Base-by-base conservation (phyloP, 2,113 vertebrate genomes). In the Pyxicephalus adspersus region DNA sequence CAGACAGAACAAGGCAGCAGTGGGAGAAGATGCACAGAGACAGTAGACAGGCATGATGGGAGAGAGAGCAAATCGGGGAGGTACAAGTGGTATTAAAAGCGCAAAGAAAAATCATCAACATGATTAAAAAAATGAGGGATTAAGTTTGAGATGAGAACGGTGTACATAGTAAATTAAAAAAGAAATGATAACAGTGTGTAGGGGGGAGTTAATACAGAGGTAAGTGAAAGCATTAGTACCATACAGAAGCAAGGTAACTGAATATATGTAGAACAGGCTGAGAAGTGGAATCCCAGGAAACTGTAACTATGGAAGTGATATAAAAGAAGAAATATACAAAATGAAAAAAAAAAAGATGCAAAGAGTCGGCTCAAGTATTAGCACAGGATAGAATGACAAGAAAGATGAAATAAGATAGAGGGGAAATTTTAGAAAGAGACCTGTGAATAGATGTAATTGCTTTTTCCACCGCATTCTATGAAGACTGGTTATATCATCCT, bases 1-100 rank as follows among this genome's bases (percentile, higher is more conserved):
- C 80, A 66, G 80, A 66, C 13, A 82, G 80, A 82, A 75, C 61
- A 82, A 82, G 80, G 71, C 70, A 75, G 63, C 23, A 29, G 72
- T 82, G 61, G 70, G 61, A 81, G 55, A 81, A 52, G 58, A 82
- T 74, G 58, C 71, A 77, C 75, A 66, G 70, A 70, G 54, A 79
- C 38, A 54, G 63, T 29, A 78, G 51, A 78, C 64, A 74, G 61
- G 66, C 22, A 81, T 73, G 50, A 45, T 29, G 61, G 51, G 34
- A 75, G 63, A 55, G 55, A 55, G 67, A 64, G 79, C 29, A 58
- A 73, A 63, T 20, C 19, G 52, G 68, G 50, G 77, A 68, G 77
- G 51, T 31, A 60, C 29, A 74, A 25, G 57, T 45, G 28, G 71
- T 74, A n/a, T 31, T 58, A 60, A 15, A 60, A 31, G 71, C 58